Evolutionary conservation across 1,140 invertebrate species (phyloP), one percentile per base, ranked within the genome.

Genomic region (Magallana gigas): DNA sequence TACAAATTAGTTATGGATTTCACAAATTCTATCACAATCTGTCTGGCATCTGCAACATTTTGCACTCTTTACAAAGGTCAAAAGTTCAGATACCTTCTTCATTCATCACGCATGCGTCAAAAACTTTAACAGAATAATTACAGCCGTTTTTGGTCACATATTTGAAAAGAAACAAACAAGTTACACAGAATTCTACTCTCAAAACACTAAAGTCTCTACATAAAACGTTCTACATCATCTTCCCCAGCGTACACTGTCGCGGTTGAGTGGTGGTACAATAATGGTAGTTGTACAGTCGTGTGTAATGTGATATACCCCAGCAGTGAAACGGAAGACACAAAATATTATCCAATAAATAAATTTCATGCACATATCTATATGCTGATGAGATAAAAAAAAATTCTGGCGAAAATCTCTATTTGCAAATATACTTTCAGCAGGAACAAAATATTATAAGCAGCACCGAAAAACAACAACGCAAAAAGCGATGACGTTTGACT

Each of bases 1-100:
- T 76, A 76, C 68, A 76, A 29, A 76, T 76, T 76, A 76, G 68
- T 76, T 76, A 76, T 76, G 68, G 68, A 76, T 76, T 76, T 76
- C 68, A 76, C 68, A 29, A 76, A 76, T 76, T 76, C 36, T 76
- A 76, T 76, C 68, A 76, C 68, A 18, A 76, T 76, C 18, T 64
- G 60, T 16, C 60, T 36, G 68, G 68, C 68, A 11, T 76, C 68
- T 76, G 18, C 23, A 76, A 29, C 68, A 29, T 76, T 76, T 11
- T 76, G 68, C 23, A 71, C 18, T 29, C 68, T 76, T 23, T 76
- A 76, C 68, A 76, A 76, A 76, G 68, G 68, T 76, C 68, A 76
- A 29, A 76, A 76, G 68, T 76, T 76, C 68, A 76, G 23, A 36
- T 11, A 76, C 8, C 68, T 76, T 71, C 68, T 76, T 71, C 68